Evolutionary conservation across 2,888 invertebrate genomes (phyloP), one percentile per base, ranked within the genome.

Genomic region (Nymphalis c-album): DNA sequence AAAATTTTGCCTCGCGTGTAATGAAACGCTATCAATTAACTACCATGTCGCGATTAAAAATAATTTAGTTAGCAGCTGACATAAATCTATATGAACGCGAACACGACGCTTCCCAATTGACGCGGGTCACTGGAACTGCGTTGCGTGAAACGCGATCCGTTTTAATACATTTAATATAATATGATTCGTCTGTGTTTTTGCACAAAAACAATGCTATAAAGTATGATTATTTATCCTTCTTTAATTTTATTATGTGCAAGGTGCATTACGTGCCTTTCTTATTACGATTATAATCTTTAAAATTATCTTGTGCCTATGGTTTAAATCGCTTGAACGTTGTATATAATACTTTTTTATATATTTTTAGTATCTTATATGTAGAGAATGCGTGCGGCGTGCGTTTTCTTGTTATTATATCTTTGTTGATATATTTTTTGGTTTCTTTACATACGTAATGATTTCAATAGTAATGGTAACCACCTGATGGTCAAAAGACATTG

Each of bases 81-180:
- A 87, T 87, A 86, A 86, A 87, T 87, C 86, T 86, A 87, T 83
- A 87, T 87, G 80, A 85, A 82, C 77, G 75, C 77, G 74, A 75
- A 74, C 77, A 77, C 84, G 79, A 57, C 35, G 40, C 76, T 77
- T 77, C 74, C 78, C 86, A 90, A 90, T 90, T 89, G 88, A 86
- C 87, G 84, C 84, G 84, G 84, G 85, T 85, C 84, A 87, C 81
- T 86, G 85, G 86, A 84, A 57, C 82, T 86, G 83, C 76, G 55
- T 31, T 55, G 40, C 40, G 59, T 73, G 88, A 80, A 87, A 90
- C 81, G 73, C 77, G 81, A 88, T 85, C 86, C 60, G 20, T 31
- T 47, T 48, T 35, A 62, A 67, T 60, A 51, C 63, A 45, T 64
- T 64, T 59, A 60, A 64, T 67, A 62, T 48, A 45, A 60, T 57